Percentiles rank a stretch among this genome's conserved stretches.
phyloP scores from a whole-genome alignment of 2,113 vertebrate species.

The Myocastor coypus region DNA sequence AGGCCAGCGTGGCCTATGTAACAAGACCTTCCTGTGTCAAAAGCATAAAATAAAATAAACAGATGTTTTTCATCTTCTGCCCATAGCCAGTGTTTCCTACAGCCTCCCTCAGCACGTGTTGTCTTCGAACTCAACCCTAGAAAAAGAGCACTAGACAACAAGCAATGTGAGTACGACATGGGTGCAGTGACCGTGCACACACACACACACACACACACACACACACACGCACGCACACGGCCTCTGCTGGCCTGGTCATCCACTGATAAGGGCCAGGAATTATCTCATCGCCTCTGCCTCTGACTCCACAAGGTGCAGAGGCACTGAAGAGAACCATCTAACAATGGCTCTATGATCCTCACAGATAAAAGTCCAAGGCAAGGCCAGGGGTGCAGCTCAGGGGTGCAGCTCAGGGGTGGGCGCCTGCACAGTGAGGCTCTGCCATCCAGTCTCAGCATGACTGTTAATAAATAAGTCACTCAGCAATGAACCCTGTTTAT shows the following conservation, averaged over 20 bases:
- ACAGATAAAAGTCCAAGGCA: neutral
- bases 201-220: neutral
- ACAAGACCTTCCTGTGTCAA: neutral
- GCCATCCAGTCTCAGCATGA: too few species aligned
- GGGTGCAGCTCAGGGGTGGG: neutral
- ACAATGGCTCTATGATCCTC: neutral
- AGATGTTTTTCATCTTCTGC: neutral
- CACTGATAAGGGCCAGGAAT: neutral
- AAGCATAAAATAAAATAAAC: neutral
- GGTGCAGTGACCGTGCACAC: neutral
- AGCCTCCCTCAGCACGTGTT: neutral
- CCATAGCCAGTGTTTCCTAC: neutral
- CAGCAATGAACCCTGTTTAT: neutral
- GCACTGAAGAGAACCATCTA: constrained; percentile 5
- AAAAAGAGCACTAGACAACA: neutral
- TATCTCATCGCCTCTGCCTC: neutral
- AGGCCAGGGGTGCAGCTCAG: neutral
- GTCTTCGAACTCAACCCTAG: neutral
- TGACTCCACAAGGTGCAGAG: neutral
- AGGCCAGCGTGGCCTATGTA: neutral
- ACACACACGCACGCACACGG: neutral
- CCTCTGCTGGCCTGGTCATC: neutral
- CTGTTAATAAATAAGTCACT: neutral
- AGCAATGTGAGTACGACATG: neutral
- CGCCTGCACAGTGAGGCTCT: neutral